These are phyloP conservation scores for Arizona elegans DNA, from an alignment of 2,113 vertebrate species.

Conservation along the genomic window DNA sequence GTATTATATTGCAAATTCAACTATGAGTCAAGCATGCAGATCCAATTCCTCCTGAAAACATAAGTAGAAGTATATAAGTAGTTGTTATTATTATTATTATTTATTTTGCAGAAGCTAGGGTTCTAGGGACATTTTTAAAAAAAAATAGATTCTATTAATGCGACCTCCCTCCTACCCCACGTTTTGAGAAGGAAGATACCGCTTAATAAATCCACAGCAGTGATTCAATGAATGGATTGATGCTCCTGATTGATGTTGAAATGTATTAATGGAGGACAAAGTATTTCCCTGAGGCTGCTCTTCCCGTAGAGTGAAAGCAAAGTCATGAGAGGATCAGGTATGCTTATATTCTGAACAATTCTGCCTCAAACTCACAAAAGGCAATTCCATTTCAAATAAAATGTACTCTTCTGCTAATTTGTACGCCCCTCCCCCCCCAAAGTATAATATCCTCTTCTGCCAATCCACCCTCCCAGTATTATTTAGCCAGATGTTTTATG, in stretches of 20 bases:
- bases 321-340: not conserved
- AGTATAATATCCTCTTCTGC: not conserved
- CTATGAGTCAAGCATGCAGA: not conserved
- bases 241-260: not conserved
- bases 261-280: not conserved
- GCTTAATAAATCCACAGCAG: not conserved
- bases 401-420: not conserved
- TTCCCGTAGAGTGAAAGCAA: not conserved
- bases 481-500: not conserved
- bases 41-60: not conserved
- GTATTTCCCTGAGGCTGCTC: too few relatives aligned
- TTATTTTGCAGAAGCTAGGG: not conserved
- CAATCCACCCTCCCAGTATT: not conserved
- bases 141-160: not conserved
- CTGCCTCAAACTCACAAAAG: not conserved
- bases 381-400: rapidly evolving
- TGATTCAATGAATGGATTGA: not conserved
- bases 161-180: not conserved
- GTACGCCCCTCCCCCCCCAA: not conserved
- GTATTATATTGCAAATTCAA: not conserved
- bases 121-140: not conserved
- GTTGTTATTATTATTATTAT: not conserved
- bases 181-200: not conserved
- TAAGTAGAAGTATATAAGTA: not conserved
- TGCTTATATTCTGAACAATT: not conserved